Conservation (phyloP, 92 coral and sea anemone genomes). For the Actinostola sp. region DNA sequence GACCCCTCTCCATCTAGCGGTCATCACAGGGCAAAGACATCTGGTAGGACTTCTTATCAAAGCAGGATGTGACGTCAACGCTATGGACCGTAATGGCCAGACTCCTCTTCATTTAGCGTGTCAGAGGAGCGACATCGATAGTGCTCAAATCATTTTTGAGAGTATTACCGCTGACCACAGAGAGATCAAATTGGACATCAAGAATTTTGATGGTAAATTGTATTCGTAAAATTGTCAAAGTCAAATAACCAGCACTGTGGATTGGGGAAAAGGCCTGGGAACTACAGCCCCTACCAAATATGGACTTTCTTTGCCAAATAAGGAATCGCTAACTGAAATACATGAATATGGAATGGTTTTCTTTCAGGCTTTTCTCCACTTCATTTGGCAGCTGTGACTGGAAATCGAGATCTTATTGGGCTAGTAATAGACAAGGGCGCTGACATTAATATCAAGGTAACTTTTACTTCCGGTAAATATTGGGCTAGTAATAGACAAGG, state of each 20-base stretch:
- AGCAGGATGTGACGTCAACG: constrained; percentile 84
- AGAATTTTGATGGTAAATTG: constrained; percentile 79
- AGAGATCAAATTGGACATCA: constrained; percentile 43
- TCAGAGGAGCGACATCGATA: constrained; percentile 72
- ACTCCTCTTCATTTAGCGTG: constrained; percentile 93
- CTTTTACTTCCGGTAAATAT: background rate
- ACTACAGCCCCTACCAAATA: no score
- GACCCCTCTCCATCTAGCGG: constrained; percentile 96
- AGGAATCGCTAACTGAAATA: no score
- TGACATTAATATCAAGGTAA: constrained; percentile 77
- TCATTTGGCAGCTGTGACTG: constrained; percentile 80
- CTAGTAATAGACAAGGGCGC: constrained; percentile 79
- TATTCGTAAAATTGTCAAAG: no score
- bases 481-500: no score
- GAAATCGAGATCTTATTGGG: constrained; percentile 71
- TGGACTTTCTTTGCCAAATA: no score
- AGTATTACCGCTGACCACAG: constrained; percentile 27
- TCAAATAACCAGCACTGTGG: no score
- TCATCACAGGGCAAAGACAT: constrained; percentile 76
- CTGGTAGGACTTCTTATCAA: constrained; percentile 66
- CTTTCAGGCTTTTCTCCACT: constrained; percentile 75
- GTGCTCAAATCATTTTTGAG: constrained; percentile 67
- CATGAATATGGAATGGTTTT: background rate
- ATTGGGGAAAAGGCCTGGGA: no score
- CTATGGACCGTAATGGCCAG: constrained; percentile 92